Conservation (phyloP, 2,888 invertebrate genomes). For the Gastrophysa polygoni region DNA sequence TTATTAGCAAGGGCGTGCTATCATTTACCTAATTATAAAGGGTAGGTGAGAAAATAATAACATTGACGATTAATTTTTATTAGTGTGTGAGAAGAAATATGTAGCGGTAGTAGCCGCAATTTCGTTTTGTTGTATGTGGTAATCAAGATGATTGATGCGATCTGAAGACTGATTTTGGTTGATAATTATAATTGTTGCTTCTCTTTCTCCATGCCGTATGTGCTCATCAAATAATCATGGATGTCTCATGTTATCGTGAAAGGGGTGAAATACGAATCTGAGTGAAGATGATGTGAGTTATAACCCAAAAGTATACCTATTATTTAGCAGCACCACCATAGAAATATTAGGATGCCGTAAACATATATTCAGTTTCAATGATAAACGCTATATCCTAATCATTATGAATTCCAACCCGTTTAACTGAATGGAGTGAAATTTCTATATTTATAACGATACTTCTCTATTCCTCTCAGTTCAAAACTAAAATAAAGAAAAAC, state of each 20-base stretch:
- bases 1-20: constrained; percentile 50
- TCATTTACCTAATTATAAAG: constrained; percentile 50
- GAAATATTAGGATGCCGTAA: not conserved
- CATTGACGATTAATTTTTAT: constrained; percentile 16
- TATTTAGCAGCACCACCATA: not conserved
- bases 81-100: constrained; percentile 9
- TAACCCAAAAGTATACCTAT: not conserved
- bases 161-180: not conserved
- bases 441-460: no score
- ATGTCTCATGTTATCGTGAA: not conserved
- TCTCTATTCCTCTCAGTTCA: no score
- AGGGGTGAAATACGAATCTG: not conserved
- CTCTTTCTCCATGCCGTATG: not conserved
- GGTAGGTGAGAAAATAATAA: constrained; percentile 45
- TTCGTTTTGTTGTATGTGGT: constrained; percentile 12
- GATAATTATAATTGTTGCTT: not conserved
- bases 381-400: no score
- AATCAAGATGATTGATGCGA: constrained; percentile 14
- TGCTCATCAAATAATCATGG: not conserved
- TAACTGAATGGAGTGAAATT: no score
- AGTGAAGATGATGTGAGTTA: not conserved
- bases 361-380: not conserved
- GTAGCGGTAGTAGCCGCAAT: constrained; percentile 13
- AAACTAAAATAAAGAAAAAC: no score
- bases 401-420: no score